These are phyloP conservation scores for Platichthys stellatus DNA, from an alignment of 2,113 vertebrate genomes.

Conservation along the genomic window DNA sequence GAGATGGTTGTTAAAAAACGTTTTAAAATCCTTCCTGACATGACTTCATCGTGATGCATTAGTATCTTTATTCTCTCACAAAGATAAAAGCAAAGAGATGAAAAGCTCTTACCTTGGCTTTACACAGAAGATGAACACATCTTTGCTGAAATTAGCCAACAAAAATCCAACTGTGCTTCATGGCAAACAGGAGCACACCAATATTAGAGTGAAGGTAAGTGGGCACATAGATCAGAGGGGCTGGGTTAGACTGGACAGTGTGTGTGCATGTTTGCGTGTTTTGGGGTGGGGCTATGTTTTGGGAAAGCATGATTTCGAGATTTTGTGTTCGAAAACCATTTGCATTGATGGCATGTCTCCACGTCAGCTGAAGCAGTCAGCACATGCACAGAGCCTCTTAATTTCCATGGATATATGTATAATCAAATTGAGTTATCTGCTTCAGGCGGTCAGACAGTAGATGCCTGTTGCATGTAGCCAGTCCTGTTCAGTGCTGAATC, in stretches of 20 bases:
- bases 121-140: neutral
- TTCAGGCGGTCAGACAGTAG: conserved; percentile 24
- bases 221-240: conserved; percentile 4
- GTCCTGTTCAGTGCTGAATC: too few relatives aligned
- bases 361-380: neutral
- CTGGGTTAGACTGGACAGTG: conserved; percentile 6
- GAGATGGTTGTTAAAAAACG: too few relatives aligned
- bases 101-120: conserved; percentile 60
- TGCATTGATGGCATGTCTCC: conserved; percentile 54
- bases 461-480: too few relatives aligned
- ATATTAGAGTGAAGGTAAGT: conserved; percentile 14
- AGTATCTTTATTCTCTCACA: too few relatives aligned
- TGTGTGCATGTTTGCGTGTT: neutral
- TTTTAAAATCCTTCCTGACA: too few relatives aligned
- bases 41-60: too few relatives aligned
- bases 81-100: neutral
- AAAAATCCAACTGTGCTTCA: neutral
- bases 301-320: too few relatives aligned
- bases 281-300: neutral
- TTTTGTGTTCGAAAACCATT: conserved; percentile 46
- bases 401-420: conserved; percentile 70
- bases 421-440: conserved; percentile 60
- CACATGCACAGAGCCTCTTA: neutral
- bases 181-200: conserved; percentile 2
- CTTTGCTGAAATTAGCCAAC: conserved; percentile 3